Base-by-base conservation (phyloP, 2,888 invertebrate genomes). In the Synanthedon myopaeformis region DNA sequence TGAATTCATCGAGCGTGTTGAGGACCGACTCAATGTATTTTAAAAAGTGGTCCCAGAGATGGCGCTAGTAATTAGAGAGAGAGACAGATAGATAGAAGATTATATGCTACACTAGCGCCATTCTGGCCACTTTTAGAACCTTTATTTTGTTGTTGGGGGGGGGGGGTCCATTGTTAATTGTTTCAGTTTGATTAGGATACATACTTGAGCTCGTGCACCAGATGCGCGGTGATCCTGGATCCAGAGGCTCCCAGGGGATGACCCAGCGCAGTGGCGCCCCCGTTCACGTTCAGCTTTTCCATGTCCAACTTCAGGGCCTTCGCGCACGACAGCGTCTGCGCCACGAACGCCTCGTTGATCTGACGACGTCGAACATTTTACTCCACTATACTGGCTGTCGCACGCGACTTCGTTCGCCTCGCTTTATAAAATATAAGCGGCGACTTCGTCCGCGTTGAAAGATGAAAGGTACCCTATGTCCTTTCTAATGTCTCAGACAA, bases 261-360 rank as follows among this genome's bases (percentile, higher is more conserved):
- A n/a, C 98, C 98, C 52, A 99, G 73, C 19, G 98, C 97, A 71
- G 98, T 97, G 62, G 98, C 98, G 51, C 99, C 99, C 8, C 99
- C 98, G 82, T 96, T 94, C 14, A 97, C 93, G 81, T 99, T 99
- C 63, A 98, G 85, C 74, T 96, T 97, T 60, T 92, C 92, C 57
- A 92, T 79, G 76, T 99, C 96, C 57, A 99, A 79, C 59, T 93
- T 92, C 51, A 99, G 89, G 52, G 95, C 97, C 71, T 96, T 96
- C 51, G 93, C 94, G 64, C 98, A 98, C 0, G 99, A 93, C 53
- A 99, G 84, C 3, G 95, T 94, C 85, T 99, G 99, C 0, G 98
- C 94, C 51, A 93, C 96, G 89, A 99, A 99, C 0, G 99, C 99
- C 85, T 99, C 99, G 84, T 99, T 99, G 64, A 99, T 97, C 96